Conservation (phyloP, 2,113 vertebrate species). For the Lathamus discolor region DNA sequence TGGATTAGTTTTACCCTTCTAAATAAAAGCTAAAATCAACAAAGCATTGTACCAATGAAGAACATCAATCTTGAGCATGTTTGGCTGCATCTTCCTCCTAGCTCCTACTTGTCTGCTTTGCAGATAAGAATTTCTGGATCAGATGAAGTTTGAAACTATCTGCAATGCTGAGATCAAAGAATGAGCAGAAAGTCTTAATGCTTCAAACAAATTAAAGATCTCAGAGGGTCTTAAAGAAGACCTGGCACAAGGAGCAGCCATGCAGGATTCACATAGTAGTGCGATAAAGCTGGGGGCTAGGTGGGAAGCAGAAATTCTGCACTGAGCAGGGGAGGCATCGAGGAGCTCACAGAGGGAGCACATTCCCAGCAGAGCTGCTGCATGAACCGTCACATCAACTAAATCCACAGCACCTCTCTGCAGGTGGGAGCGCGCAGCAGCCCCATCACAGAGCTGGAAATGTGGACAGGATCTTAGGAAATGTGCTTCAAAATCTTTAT, state of each 20-base stretch:
- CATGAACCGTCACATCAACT: accelerated
- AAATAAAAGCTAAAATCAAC: not conserved
- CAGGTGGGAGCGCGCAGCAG: not conserved
- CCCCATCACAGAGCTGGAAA: accelerated
- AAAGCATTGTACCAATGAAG: not conserved
- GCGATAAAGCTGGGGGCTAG: not conserved
- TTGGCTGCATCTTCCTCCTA: not conserved
- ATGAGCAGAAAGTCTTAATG: not conserved
- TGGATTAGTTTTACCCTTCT: not conserved
- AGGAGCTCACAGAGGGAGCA: not conserved
- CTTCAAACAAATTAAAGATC: not conserved
- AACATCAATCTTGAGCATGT: not conserved
- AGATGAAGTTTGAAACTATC: not conserved
- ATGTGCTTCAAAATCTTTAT: not conserved
- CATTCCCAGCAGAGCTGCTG: not conserved
- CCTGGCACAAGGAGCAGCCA: not conserved
- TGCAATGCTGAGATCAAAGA: not conserved
- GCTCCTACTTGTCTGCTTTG: not conserved
- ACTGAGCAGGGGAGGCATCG: accelerated
- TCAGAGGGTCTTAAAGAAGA: not conserved
- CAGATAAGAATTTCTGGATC: not conserved
- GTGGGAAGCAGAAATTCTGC: not conserved
- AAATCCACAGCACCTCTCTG: not conserved
- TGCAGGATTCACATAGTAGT: not conserved
- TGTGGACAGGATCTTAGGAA: not conserved